These are phyloP conservation scores for Bolborhynchus lineola DNA, from an alignment of 2,113 vertebrate species.

Conservation along the genomic window DNA sequence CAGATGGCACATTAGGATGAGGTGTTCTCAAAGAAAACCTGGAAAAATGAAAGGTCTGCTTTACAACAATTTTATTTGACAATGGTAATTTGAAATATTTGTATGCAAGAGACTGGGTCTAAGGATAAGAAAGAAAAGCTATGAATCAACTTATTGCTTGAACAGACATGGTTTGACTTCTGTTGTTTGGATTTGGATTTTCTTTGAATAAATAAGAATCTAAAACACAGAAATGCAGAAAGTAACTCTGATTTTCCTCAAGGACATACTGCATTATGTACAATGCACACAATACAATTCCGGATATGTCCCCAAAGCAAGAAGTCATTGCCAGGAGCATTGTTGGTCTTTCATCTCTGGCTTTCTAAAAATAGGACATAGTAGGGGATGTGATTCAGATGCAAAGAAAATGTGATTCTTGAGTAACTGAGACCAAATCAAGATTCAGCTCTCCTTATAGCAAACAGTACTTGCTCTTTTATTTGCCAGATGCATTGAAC, in stretches of 20 bases:
- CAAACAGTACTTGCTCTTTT: neutral
- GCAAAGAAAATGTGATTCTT: neutral
- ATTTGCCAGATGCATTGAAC: neutral
- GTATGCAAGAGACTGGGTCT: neutral
- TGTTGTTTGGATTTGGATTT: neutral
- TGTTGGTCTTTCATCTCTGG: neutral
- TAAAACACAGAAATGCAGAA: neutral
- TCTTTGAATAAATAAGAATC: neutral
- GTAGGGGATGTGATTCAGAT: neutral
- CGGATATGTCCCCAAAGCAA: neutral
- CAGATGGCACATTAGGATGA: neutral
- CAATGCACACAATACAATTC: neutral
- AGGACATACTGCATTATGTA: neutral
- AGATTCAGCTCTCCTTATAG: neutral
- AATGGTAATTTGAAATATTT: constrained; percentile 1
- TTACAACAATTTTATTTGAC: neutral
- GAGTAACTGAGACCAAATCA: neutral
- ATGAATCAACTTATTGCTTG: neutral
- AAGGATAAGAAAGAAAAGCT: neutral
- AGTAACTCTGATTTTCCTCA: neutral
- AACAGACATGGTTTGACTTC: neutral
- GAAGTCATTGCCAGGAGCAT: neutral
- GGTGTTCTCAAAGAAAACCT: neutral
- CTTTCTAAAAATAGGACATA: neutral
- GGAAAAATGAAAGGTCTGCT: neutral